Base-by-base conservation (phyloP, 1,140 invertebrate genomes). In the Ganaspis sp. region DNA sequence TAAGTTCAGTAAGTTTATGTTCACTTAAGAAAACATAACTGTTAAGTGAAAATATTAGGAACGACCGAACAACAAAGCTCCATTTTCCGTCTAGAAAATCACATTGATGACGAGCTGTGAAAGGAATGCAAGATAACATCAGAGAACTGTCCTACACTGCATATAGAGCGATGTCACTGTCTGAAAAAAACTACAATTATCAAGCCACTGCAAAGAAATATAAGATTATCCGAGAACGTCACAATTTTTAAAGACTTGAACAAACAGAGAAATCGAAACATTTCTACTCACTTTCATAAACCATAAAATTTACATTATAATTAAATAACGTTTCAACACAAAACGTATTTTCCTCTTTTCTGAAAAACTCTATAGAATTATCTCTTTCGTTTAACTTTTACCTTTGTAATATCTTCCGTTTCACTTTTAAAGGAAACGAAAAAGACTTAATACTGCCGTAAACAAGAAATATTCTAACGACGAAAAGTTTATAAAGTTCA, bases 61-160 rank as follows among this genome's bases (percentile, higher is more conserved):
- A 70, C 4, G 69, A 42, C 69, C 5, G 19, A 53, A 38, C 70
- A 17, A 69, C 17, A 58, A 58, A 76, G 69, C 72, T n/a, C 12
- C n/a, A 76, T 76, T 75, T 78, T 64, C 76, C 17, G 64, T n/a
- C 34, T 54, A 58, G 76, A 74, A 83, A 83, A 82, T 76, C 80
- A 79, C 77, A 81, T 69, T 49, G 84, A 81, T 89, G 88, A 90
- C 87, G 87, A 84, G 76, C 80, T 69, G 74, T 69, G 76, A 72
- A 72, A 85, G 88, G 89, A 89, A 90, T 90, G 89, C 77, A 84
- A 86, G 88, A 87, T 90, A 90, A 89, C 86, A 87, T 78, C 82
- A 64, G 11, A 29, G 12, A 64, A 64, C 58, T 64, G 58, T 64
- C 58, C 23, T 64, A 29, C 58, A 64, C 58, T 64, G 11, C 54